These are phyloP conservation scores for Trichonephila clavata DNA, from an alignment of 1,140 invertebrate genomes.

Conservation along the genomic window DNA sequence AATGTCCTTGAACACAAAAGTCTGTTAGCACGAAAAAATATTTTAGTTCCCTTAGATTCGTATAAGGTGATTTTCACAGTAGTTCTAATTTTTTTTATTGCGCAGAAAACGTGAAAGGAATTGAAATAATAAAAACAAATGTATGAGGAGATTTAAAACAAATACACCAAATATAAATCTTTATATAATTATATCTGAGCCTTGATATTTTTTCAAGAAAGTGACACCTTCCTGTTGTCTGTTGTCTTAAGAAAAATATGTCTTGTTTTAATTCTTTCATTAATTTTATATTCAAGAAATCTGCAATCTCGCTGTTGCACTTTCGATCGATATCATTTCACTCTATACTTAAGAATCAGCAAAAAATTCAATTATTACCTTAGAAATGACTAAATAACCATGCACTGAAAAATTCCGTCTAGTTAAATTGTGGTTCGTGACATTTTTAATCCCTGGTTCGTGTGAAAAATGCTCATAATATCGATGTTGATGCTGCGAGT, in stretches of 20 bases:
- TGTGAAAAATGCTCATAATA: neutral
- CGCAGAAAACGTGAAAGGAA: too few relatives aligned
- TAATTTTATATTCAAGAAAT: neutral
- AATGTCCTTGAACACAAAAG: too few relatives aligned
- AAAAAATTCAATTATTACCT: neutral
- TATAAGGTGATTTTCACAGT: too few relatives aligned
- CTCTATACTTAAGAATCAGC: too few relatives aligned
- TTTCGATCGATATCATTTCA: too few relatives aligned
- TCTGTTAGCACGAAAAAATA: too few relatives aligned
- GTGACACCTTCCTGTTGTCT: too few relatives aligned
- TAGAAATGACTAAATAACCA: neutral
- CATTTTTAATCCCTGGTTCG: neutral
- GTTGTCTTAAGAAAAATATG: too few relatives aligned
- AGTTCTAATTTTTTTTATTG: too few relatives aligned
- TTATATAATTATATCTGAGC: neutral
- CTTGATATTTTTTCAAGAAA: neutral
- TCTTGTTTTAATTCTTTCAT: neutral
- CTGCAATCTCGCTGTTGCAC: neutral
- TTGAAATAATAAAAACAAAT: rapidly evolving
- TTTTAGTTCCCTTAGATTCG: too few relatives aligned
- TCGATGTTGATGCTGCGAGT: neutral
- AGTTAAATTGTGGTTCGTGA: neutral
- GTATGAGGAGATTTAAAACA: too few relatives aligned
- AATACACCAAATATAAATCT: neutral
- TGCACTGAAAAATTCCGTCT: neutral